Evolutionary conservation across 2,888 invertebrate genomes (phyloP), one percentile per base, ranked within the genome.

Genomic region (Dendrolimus houi): DNA sequence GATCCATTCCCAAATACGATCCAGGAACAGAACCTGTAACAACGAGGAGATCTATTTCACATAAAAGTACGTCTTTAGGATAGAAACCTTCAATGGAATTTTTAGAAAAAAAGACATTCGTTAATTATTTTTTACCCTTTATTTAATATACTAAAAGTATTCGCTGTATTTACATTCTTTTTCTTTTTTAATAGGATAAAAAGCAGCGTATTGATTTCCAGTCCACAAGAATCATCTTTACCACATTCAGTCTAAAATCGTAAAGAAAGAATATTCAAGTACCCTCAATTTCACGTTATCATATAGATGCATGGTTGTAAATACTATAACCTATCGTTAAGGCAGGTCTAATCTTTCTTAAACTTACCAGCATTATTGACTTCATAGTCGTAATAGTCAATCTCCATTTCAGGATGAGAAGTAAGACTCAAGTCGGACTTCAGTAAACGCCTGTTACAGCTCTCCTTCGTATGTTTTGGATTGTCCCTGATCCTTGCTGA

Each of bases 381-480:
- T 86, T 97, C 96, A 71, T 97, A 97, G 75, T 97, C 96, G 74
- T 97, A 96, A 72, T 97, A 97, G 77, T 97, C 97, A 64, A 97
- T 91, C 80, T 97, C 96, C 72, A 96, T 91, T 71, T 96, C 96
- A 55, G 95, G 95, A 54, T 93, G 94, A 7, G 93, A 94, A 10
- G 93, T 94, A 41, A 96, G 87, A 56, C 96, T 96, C 68, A 96
- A 94, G 73, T 97, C 96, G 0, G 96, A 96, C 41, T 95, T 85
- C 14, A 89, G 74, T 2, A 89, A 75, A 61, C 95, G 94, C 1
- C 96, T 92, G 81, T 96, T 96, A 72, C 94, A 92, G 61, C 93
- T 94, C 67, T 96, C 96, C 74, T 96, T 96, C 7, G 93, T 94
- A 66, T 96, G 96, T 70, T 96, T 96, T 0, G 93, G 92, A 58